These are phyloP conservation scores for Progne subis DNA, from an alignment of 2,113 vertebrate species.

Conservation along the genomic window DNA sequence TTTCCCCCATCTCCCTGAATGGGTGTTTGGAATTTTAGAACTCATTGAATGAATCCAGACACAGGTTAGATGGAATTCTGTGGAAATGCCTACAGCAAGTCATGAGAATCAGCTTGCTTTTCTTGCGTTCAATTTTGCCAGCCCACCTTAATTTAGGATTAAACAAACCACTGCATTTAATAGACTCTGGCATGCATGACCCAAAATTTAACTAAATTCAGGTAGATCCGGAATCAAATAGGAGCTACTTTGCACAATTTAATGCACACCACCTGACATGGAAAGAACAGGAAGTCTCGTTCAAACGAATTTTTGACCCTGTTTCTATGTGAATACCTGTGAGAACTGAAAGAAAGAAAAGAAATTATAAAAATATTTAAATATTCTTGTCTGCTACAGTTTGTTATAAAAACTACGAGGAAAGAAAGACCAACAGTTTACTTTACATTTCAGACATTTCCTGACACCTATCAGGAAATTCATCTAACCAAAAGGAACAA, in stretches of 20 bases:
- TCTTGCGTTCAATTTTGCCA: background rate
- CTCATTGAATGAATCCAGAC: background rate
- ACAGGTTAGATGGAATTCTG: background rate
- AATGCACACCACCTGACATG: background rate
- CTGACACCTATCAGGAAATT: conserved; percentile 32
- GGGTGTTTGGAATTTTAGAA: background rate
- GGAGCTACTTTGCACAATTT: conserved; percentile 19
- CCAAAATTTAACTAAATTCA: background rate
- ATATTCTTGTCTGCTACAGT: background rate
- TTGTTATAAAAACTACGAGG: background rate
- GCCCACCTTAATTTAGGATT: background rate
- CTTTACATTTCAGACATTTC: conserved; percentile 39
- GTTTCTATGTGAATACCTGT: background rate
- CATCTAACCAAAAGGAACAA: conserved; percentile 4
- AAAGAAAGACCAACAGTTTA: conserved; percentile 10
- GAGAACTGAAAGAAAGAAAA: background rate
- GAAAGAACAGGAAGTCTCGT: background rate
- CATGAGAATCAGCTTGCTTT: background rate
- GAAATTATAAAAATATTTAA: conserved; percentile 11
- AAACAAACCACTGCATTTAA: background rate
- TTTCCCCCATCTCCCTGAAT: background rate
- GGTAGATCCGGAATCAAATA: background rate
- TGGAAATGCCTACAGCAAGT: background rate
- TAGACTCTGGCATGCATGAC: background rate
- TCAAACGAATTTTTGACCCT: background rate